Percentiles rank a stretch among this genome's conserved stretches.
phyloP scores from a whole-genome alignment of 2,888 invertebrate genomes.

The Ennomos quercinarius region DNA sequence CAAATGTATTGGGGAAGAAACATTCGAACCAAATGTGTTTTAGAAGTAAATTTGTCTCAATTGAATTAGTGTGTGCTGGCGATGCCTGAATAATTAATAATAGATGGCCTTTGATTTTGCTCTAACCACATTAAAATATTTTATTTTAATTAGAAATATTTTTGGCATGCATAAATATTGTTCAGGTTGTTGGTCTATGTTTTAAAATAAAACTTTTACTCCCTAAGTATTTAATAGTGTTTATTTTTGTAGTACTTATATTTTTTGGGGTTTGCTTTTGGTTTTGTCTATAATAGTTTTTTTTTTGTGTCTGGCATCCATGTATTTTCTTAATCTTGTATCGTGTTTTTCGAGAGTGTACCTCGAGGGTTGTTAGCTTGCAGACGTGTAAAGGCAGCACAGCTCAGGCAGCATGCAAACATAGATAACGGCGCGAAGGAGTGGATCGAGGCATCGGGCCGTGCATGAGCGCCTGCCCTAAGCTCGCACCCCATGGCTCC shows the following conservation, averaged over 20 bases:
- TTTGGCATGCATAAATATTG: no score
- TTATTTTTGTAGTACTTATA: no score
- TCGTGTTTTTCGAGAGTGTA: no score
- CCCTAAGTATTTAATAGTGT: no score
- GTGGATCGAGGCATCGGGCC: slow-evolving; percentile 35
- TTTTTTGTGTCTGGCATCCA: no score
- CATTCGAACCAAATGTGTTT: slow-evolving; percentile 71
- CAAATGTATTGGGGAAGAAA: slow-evolving; percentile 75
- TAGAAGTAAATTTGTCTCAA: slow-evolving; percentile 61
- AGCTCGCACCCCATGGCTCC: slow-evolving; percentile 69
- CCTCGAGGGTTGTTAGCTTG: slow-evolving; percentile 14
- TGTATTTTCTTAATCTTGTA: no score
- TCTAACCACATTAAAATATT: neutral
- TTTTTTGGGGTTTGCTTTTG: no score
- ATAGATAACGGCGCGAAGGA: slow-evolving; percentile 29
- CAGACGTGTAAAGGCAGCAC: slow-evolving; percentile 1
- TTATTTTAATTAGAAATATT: no score
- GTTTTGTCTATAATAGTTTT: no score
- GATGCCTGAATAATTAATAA: slow-evolving; percentile 10
- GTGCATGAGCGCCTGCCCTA: slow-evolving; percentile 47
- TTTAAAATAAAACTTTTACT: no score
- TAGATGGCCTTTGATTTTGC: neutral
- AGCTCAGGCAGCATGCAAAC: slow-evolving; percentile 24
- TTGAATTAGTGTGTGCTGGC: slow-evolving; percentile 30
- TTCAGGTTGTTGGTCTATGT: no score